Evolutionary conservation across 2,888 invertebrate genomes (phyloP).

Genomic region (Pandemis cinnamomeana): DNA sequence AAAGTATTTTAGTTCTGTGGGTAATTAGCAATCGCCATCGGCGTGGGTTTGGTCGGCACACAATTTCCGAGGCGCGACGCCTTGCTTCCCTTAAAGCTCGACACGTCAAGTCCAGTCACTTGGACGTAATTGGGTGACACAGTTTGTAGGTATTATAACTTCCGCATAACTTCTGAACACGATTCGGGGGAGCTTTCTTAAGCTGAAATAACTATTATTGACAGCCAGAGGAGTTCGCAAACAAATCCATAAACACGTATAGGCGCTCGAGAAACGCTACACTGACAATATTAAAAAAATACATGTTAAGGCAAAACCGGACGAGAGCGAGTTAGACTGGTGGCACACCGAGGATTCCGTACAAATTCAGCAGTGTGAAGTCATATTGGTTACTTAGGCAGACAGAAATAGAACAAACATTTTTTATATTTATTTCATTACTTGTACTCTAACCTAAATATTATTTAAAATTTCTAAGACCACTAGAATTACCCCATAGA

Average conservation of each 20-base stretch:
- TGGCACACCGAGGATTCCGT: too few relatives aligned
- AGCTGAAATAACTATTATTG: conserved; percentile 5
- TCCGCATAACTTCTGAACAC: conserved; percentile 11
- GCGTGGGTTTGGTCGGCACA: background rate
- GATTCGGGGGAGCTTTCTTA: conserved; percentile 12
- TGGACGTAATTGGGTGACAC: conserved; percentile 13
- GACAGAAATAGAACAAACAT: too few relatives aligned
- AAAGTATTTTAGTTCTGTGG: background rate
- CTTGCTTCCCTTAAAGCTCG: conserved; percentile 6
- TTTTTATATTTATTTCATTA: too few relatives aligned
- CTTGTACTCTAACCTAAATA: too few relatives aligned
- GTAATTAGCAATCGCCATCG: background rate
- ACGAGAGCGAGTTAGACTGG: too few relatives aligned
- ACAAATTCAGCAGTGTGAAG: too few relatives aligned
- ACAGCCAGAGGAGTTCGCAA: conserved; percentile 1
- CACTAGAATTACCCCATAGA: too few relatives aligned
- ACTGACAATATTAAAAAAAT: background rate
- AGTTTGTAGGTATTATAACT: conserved; percentile 17
- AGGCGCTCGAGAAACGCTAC: background rate
- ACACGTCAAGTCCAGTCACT: conserved; percentile 9
- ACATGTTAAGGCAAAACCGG: too few relatives aligned
- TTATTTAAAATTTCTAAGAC: too few relatives aligned
- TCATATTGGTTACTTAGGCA: too few relatives aligned
- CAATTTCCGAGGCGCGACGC: background rate
- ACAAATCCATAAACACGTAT: background rate